phyloP scores from a whole-genome alignment of 2,113 vertebrate species.

The Phoxinus phoxinus region DNA sequence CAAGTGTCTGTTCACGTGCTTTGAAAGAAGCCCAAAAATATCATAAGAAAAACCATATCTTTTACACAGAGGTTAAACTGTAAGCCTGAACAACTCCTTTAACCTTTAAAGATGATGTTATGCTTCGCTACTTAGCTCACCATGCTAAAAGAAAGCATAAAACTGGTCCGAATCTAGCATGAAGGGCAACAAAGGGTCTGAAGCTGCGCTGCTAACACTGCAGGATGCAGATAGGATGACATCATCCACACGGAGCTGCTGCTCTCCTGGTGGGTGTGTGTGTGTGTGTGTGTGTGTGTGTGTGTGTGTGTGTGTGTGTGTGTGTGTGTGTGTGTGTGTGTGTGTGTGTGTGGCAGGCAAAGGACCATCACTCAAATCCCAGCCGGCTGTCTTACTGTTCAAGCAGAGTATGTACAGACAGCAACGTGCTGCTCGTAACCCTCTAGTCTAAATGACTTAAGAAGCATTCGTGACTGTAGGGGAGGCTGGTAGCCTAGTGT shows the following conservation, averaged over 20 bases:
- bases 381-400: constrained; percentile 23
- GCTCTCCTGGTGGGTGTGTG: constrained; percentile 36
- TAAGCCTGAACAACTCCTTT: background rate
- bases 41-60: background rate
- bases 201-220: constrained; percentile 49
- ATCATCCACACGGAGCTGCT: constrained; percentile 56
- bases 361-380: constrained; percentile 33
- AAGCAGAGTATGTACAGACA: constrained; percentile 7
- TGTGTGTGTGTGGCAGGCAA: background rate
- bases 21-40: background rate
- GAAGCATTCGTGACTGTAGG: background rate
- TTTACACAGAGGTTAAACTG: background rate
- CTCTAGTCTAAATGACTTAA: background rate
- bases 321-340: constrained; percentile 38
- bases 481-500: background rate
- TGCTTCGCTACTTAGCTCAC: background rate
- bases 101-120: background rate
- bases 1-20: background rate
- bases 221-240: constrained; percentile 60
- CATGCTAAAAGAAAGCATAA: constrained; percentile 24
- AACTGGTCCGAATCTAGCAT: constrained; percentile 49
- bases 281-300: constrained; percentile 41
- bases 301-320: constrained; percentile 19
- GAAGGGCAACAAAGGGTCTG: constrained; percentile 43
- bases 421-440: background rate